Evolutionary conservation across 2,888 invertebrate genomes (phyloP), one percentile per base, ranked within the genome.

Genomic region (Mesopsocus fuscifrons): DNA sequence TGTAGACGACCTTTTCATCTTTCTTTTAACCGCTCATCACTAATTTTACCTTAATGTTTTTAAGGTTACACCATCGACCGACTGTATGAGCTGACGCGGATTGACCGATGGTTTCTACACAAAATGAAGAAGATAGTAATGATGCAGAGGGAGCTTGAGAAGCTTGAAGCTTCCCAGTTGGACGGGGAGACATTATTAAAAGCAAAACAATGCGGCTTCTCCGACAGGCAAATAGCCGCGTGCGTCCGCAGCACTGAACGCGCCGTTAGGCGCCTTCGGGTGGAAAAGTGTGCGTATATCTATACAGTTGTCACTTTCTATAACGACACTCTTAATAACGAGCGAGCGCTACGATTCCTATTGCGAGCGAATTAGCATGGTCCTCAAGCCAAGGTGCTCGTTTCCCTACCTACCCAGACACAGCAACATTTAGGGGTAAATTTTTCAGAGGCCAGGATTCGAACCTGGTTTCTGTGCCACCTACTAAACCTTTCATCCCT

Each of bases 71-170:
- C 73, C 4, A 70, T 95, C 22, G 84, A 92, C 48, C 73, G 74
- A 50, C 61, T 98, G n/a, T 85, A 94, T 56, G 72, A 83, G 15
- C 62, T 97, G 43, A 99, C 98, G 0, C 88, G 89, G 63, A 99
- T 99, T 49, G 97, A 99, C 61, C 69, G 71, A 42, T 98, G 97
- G 97, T 99, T 98, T 60, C 68, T 99, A 31, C 70, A 85, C 55
- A 92, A 94, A 60, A 83, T 99, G 72, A 78, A 81, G 58, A 82
- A 91, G 55, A 94, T 98, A 43, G 81, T 89, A 41, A 69, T 76
- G 43, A 77, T 74, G 53, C 75, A 81, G 45, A 63, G 61, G 13
- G 54, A 63, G 2, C 61, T 95, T 47, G 84, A 89, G 58, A 33
- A 46, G 11, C 64, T 73, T 1, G 70, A 71, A 47, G 69, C 70